Conservation (phyloP, 2,113 vertebrate genomes). For the Triplophysa siluroides region DNA sequence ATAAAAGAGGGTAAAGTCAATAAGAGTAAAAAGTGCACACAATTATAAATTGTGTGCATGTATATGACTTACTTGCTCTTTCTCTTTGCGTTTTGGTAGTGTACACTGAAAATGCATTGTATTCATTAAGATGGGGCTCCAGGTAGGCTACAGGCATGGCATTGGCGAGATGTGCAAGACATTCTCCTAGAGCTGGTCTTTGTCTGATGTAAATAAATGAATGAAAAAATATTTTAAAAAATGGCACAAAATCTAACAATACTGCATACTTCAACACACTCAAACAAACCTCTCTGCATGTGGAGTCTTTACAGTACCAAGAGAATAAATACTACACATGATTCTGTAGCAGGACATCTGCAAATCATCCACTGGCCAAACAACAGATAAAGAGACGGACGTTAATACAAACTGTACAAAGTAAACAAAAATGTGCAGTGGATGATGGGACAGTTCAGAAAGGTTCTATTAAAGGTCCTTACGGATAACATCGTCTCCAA, state of each 20-base stretch:
- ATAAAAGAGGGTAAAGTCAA: constrained; percentile 16
- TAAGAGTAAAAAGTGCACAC: not conserved
- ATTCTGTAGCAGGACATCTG: constrained; percentile 95
- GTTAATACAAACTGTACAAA: not conserved
- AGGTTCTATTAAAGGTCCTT: constrained; percentile 49
- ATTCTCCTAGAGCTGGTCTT: constrained; percentile 88
- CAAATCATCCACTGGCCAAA: constrained; percentile 85
- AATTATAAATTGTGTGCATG: too few relatives aligned
- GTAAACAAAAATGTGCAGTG: not conserved
- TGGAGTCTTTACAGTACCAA: constrained; percentile 89
- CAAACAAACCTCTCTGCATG: constrained; percentile 84
- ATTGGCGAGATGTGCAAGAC: constrained; percentile 87
- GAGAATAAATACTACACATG: constrained; percentile 91
- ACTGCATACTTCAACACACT: constrained; percentile 3
- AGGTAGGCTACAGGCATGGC: constrained; percentile 93
- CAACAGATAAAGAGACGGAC: not conserved
- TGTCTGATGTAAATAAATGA: constrained; percentile 69
- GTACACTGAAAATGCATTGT: constrained; percentile 89
- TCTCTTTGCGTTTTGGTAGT: constrained; percentile 92
- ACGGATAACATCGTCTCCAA: constrained; percentile 93
- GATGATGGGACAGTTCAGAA: not conserved
- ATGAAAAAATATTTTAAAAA: not conserved
- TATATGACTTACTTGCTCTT: constrained; percentile 81
- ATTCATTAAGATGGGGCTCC: constrained; percentile 86
- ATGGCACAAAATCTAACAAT: not conserved